Base-by-base conservation (phyloP, 2,888 invertebrate species). In the Pristionchus fissidentatus region DNA sequence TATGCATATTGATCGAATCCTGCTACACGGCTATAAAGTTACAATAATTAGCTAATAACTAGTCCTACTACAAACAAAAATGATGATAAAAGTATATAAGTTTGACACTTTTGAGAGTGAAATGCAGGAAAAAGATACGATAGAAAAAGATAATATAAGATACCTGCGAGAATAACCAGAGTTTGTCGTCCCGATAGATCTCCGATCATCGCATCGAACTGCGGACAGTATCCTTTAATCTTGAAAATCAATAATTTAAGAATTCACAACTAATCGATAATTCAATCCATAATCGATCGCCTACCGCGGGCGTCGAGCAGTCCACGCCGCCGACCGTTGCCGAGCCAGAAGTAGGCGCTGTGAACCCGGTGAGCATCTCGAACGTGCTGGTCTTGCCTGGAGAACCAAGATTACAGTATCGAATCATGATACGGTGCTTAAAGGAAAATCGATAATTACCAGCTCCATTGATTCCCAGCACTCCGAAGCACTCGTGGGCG, bases 151-250 rank as follows among this genome's bases (percentile, higher is more conserved):
- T n/a, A n/a, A n/a, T n/a, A n/a, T n/a, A n/a, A n/a, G n/a, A 19
- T 41, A 41, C 84, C 84, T 4, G 89, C 90, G 13, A 91, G 83
- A 66, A 90, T 85, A 79, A 84, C 84, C 70, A 91, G 84, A 13
- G 85, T 85, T 81, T 91, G 88, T 79, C 88, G 85, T 35, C 90
- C 90, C 38, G 89, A 90, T n/a, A 91, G 79, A 62, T 91, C 91
- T 49, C 85, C 83, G 46, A 90, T 84, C 19, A 91, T 84, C 22
- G 90, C 90, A 78, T 91, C 91, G 84, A 91, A 90, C 70, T 91
- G 91, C 15, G 91, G 91, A 78, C 91, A 91, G 83, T 91, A 91
- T 26, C 91, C 91, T 46, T 91, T 87, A 0, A 85, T 66, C 85
- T 86, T 80, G 22, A 87, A 81, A 29, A 19, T 5, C 35, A 29